Evolutionary conservation across 2,888 invertebrate species (phyloP).

Genomic region (Cancer borealis): DNA sequence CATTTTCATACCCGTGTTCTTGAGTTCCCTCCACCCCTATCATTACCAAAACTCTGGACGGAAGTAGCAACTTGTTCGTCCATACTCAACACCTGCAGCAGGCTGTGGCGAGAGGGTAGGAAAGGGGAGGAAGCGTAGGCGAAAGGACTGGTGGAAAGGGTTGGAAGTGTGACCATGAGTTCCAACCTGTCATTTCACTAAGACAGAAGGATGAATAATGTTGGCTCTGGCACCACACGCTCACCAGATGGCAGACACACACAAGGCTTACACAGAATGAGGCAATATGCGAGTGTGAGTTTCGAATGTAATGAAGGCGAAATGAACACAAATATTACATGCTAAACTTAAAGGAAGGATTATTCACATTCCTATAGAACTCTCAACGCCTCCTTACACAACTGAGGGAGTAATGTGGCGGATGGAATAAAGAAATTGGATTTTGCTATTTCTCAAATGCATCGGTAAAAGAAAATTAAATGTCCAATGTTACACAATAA

Average conservation of each 20-base stretch:
- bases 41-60: not conserved
- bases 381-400: not conserved
- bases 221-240: conserved; percentile 1
- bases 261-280: not conserved
- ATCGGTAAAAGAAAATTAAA: not conserved
- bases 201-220: not conserved
- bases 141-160: not conserved
- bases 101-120: not conserved
- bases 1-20: not conserved
- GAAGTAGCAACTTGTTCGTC: not conserved
- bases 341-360: not conserved
- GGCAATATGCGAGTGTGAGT: not conserved
- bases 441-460: not conserved
- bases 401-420: not conserved
- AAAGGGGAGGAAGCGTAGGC: not conserved
- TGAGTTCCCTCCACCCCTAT: conserved; percentile 14
- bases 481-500: not conserved
- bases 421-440: not conserved
- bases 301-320: not conserved
- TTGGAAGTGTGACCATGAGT: not conserved
- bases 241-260: conserved; percentile 6
- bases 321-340: not conserved
- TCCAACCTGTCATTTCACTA: conserved; percentile 6
- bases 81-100: not conserved
- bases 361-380: not conserved